Evolutionary conservation across 2,888 invertebrate species (phyloP).

Genomic region (Drosophila nr. perissopoda): DNA sequence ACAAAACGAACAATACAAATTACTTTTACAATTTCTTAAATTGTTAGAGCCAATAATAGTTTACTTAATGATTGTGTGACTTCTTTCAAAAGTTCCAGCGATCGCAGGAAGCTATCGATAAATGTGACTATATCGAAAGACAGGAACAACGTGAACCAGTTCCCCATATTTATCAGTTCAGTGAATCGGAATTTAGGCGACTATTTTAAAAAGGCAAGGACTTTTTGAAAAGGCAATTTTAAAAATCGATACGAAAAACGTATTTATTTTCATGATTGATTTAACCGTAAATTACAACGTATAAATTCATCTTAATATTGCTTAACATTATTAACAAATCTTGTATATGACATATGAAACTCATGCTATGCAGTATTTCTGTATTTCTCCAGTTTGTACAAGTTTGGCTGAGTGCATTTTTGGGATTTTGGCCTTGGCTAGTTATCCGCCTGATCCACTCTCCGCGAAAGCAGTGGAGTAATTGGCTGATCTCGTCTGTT

Average conservation of each 20-base stretch:
- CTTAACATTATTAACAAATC: constrained; percentile 33
- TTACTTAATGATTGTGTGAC: background rate
- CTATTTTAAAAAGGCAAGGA: background rate
- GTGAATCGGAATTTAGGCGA: background rate
- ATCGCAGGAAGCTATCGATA: constrained; percentile 4
- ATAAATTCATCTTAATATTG: constrained; percentile 54
- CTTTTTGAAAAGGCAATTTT: background rate
- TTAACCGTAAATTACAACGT: constrained; percentile 14
- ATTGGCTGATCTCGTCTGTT: constrained; percentile 74
- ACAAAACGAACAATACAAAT: constrained; percentile 26
- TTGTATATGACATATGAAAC: constrained; percentile 7
- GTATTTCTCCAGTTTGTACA: constrained; percentile 58
- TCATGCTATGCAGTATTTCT: background rate
- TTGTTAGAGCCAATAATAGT: background rate
- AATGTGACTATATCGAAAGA: background rate
- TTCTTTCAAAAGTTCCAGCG: background rate
- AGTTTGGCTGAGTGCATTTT: constrained; percentile 39
- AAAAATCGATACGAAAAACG: constrained; percentile 11
- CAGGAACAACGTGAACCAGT: background rate
- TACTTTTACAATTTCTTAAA: constrained; percentile 6
- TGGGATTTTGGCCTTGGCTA: constrained; percentile 22
- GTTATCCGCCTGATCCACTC: constrained; percentile 31
- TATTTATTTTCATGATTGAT: constrained; percentile 24
- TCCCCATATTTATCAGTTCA: background rate
- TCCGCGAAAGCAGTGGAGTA: constrained; percentile 77